Conservation (phyloP, 2,797 vertebrate species). For the Halcyon badia region DNA sequence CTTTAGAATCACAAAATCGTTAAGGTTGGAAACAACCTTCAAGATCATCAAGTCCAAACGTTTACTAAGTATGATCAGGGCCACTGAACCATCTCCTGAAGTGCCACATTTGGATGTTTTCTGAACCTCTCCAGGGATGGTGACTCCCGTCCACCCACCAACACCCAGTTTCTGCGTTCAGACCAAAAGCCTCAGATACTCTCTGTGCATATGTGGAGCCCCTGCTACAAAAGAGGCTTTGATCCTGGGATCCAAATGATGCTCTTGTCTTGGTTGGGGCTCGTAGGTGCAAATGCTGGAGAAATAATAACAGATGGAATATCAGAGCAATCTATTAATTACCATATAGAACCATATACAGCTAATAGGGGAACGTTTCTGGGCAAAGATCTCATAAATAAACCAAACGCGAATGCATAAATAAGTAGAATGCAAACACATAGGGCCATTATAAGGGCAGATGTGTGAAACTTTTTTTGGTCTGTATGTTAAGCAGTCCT, state of each 20-base stretch:
- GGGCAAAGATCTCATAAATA: conserved; percentile 66
- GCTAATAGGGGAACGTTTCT: conserved; percentile 34
- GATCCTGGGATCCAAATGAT: conserved; percentile 35
- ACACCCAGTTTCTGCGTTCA: not conserved
- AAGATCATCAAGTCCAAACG: too few relatives aligned
- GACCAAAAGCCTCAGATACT: conserved; percentile 16
- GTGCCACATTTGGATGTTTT: too few relatives aligned
- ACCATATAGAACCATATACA: conserved; percentile 54
- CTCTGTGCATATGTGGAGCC: not conserved
- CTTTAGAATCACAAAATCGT: not conserved
- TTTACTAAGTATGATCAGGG: too few relatives aligned
- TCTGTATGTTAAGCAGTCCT: conserved; percentile 48
- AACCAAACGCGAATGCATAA: conserved; percentile 66
- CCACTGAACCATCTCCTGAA: too few relatives aligned
- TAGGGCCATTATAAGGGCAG: conserved; percentile 43
- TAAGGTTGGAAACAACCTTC: too few relatives aligned
- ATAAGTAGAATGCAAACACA: conserved; percentile 65
- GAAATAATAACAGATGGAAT: conserved; percentile 63
- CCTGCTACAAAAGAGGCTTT: conserved; percentile 50
- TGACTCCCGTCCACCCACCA: not conserved
- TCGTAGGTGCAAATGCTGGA: conserved; percentile 29
- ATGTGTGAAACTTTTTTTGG: conserved; percentile 59
- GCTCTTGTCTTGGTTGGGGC: conserved; percentile 6
- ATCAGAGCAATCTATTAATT: conserved; percentile 44
- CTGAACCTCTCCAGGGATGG: too few relatives aligned